Conservation (phyloP, 2,888 invertebrate species). For the Theretra japonica region DNA sequence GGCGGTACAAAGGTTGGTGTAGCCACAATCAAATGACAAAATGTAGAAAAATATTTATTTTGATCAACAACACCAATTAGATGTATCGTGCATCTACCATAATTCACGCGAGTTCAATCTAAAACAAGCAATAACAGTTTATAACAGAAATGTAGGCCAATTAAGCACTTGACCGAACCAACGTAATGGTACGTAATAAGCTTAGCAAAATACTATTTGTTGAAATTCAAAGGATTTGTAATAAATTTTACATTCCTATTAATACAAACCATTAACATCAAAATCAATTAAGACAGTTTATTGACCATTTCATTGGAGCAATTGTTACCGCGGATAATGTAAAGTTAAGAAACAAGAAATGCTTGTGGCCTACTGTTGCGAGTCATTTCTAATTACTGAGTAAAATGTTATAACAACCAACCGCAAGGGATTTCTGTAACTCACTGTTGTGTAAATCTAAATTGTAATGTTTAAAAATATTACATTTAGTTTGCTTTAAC, state of each 20-base stretch:
- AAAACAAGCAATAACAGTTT: constrained; percentile 14
- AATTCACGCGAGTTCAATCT: constrained; percentile 13
- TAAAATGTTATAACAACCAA: constrained; percentile 26
- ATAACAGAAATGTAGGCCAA: constrained; percentile 27
- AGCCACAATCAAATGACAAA: too few relatives aligned
- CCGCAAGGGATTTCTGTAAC: constrained; percentile 24
- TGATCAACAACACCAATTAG: too few relatives aligned
- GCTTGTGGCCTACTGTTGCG: constrained; percentile 10
- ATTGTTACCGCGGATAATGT: constrained; percentile 3
- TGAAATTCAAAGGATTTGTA: constrained; percentile 1
- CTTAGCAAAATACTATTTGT: constrained; percentile 4
- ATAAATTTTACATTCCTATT: constrained; percentile 10
- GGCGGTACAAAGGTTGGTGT: too few relatives aligned
- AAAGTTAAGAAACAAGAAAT: constrained; percentile 17
- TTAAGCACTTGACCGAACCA: constrained; percentile 22
- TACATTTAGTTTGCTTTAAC: background rate
- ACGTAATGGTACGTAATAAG: constrained; percentile 21
- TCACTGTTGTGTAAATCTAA: background rate
- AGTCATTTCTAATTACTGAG: constrained; percentile 27
- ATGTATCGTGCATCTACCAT: background rate
- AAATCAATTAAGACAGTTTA: constrained; percentile 17
- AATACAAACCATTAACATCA: constrained; percentile 11
- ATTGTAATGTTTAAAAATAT: background rate
- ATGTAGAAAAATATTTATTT: too few relatives aligned
- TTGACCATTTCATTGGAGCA: background rate